Evolutionary conservation across 2,113 vertebrate species (phyloP), one percentile per base, ranked within the genome.

Genomic region (Dendrocopos noguchii): DNA sequence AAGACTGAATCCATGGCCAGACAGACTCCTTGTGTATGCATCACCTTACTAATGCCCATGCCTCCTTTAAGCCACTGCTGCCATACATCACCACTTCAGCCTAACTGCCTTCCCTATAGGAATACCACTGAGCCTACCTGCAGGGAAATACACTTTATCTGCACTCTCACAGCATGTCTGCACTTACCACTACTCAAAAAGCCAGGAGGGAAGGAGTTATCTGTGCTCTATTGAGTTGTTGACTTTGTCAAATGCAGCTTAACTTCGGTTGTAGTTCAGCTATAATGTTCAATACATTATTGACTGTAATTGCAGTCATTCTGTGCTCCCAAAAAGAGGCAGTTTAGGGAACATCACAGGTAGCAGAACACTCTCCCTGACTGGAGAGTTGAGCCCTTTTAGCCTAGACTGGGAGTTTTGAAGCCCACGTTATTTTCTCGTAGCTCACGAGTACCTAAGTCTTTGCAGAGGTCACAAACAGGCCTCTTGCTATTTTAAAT

Each of bases 171-270:
- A 97, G 96, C 78, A 22, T 27, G 96, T 78, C 76, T 86, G 85
- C 88, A 92, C 95, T 97, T 97, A 96, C 85, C 60, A 95, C 92
- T 88, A 95, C 90, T 94, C 95, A 97, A 93, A 97, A 73, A 87
- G 16, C 1, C 1, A 90, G 76, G 73, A 86, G 72, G 55, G 87
- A 96, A 95, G 81, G 80, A 92, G 83, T 95, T 64, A 22, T 73
- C 92, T 76, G 27, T 24, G 67, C 46, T 80, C 53, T 76, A 28
- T 21, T 71, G 74, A 91, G 67, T 71, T 89, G 78, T n/a, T 96
- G 91, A 91, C 89, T 89, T 80, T 83, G 64, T 83, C 72, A 94
- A 91, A 95, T 46, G 60, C 73, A 84, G 57, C 57, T 82, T 92
- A 91, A 85, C 72, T 71, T 91, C 47, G 33, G 34, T 47, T 47